Evolutionary conservation across 2,888 invertebrate genomes (phyloP), one percentile per base, ranked within the genome.

Genomic region (Rutpela maculata): DNA sequence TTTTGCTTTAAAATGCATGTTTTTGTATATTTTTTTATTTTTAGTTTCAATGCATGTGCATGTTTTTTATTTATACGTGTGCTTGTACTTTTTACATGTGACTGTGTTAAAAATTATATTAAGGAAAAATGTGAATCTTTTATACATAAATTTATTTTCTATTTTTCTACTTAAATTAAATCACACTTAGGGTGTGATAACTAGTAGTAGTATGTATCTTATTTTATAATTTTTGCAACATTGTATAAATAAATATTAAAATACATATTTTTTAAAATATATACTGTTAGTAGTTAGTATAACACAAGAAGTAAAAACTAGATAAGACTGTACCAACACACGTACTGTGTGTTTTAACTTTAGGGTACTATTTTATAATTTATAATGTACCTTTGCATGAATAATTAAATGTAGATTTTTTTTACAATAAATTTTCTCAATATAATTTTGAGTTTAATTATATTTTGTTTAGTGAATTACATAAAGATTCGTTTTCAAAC

Each of bases 41-140:
- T 68, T 71, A 70, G 56, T 60, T 69, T 67, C 76, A 76, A 72
- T 82, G 84, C 83, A 81, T 81, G 81, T 81, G 81, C 80, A 83
- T 83, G 81, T 82, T 79, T 75, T 81, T 77, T 80, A 78, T 80
- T 80, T 78, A 50, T 80, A 79, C 80, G 62, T 72, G 60, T 62
- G 63, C 63, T 72, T 72, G 22, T 72, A 72, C n/a, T 15, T 62
- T 67, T 55, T 67, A 31, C 31, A 31, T 22, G 56, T 70, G 70
- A 60, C 50, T 70, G 60, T 69, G 68, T 57, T 60, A 60, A 70
- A 43, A 70, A 70, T 43, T 70, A 43, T 19, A 43, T 17, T 70
- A 59, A 60, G 31, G 70, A 70, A 69, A 70, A 60, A 70, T 70
- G 70, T 70, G 70, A 70, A 70, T 70, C 70, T 70, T 70, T 70